Percentiles rank a stretch among this genome's conserved stretches.
These are phyloP conservation scores for Galeruca laticollis DNA, from an alignment of 2,888 invertebrate species.

Conservation along the genomic window DNA sequence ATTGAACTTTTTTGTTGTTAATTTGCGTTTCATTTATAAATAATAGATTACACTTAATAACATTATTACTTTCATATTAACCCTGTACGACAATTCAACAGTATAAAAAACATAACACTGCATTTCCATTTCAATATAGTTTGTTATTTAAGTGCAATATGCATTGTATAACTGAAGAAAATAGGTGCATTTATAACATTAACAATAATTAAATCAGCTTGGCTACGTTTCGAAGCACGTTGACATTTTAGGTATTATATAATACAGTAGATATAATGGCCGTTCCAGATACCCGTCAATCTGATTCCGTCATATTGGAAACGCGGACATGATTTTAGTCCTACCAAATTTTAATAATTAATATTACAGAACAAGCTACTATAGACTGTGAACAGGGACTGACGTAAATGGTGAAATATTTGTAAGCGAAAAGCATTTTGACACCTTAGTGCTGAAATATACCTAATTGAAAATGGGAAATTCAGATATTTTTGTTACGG, in stretches of 20 bases:
- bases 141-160: background rate
- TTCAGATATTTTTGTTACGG: constrained; percentile 1
- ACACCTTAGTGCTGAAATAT: constrained; percentile 13
- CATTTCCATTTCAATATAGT: no score
- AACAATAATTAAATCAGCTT: constrained; percentile 25
- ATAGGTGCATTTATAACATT: constrained; percentile 4
- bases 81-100: no score
- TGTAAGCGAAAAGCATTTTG: constrained; percentile 1
- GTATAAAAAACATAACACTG: no score
- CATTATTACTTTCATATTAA: no score
- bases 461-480: constrained; percentile 5
- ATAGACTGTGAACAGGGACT: constrained; percentile 30
- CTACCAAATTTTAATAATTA: constrained; percentile 52
- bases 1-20: no score
- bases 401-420: constrained; percentile 25
- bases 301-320: constrained; percentile 50
- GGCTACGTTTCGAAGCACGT: constrained; percentile 12
- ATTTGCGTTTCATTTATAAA: no score
- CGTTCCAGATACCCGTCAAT: constrained; percentile 63
- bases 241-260: constrained; percentile 29
- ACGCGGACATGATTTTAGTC: constrained; percentile 24
- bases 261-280: constrained; percentile 56
- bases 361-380: constrained; percentile 53
- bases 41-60: no score
- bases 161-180: background rate